Evolutionary conservation across 2,113 vertebrate genomes (phyloP).

Genomic region (Columba janthina): DNA sequence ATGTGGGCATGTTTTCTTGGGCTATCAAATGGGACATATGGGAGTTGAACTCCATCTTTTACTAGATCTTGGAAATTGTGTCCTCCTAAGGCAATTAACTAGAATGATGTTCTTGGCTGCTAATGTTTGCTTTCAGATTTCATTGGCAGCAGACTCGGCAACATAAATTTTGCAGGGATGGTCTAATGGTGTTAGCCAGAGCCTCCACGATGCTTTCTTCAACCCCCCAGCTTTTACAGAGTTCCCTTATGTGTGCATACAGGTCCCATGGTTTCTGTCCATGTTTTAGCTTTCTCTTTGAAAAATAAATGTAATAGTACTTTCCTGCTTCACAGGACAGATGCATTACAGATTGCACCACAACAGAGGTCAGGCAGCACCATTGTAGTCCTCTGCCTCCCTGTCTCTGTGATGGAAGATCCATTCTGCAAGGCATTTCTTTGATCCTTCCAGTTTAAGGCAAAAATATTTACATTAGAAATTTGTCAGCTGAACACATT

Average conservation of each 20-base stretch:
- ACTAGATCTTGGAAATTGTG: slow-evolving; percentile 33
- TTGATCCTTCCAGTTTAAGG: not conserved
- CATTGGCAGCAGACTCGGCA: slow-evolving; percentile 33
- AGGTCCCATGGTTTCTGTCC: not conserved
- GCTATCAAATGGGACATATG: slow-evolving; percentile 28
- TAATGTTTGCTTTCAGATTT: slow-evolving; percentile 55
- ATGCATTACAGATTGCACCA: not conserved
- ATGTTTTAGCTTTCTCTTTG: not conserved
- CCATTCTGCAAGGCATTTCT: not conserved
- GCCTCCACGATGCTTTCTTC: not conserved
- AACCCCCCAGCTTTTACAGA: not conserved
- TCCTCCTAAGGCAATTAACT: slow-evolving; percentile 43
- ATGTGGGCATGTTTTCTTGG: not conserved
- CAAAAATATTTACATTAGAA: not conserved
- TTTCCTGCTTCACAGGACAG: not conserved
- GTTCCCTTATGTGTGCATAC: not conserved
- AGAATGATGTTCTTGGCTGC: slow-evolving; percentile 39
- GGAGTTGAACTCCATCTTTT: slow-evolving; percentile 11
- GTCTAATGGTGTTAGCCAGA: not conserved
- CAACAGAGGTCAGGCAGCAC: not conserved
- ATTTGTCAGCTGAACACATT: not conserved
- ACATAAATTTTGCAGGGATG: not conserved
- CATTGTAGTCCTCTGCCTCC: not conserved
- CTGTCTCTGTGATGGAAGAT: not conserved
- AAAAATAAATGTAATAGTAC: not conserved